These are phyloP conservation scores for Elanoides forficatus DNA, from an alignment of 2,113 vertebrate species.

Conservation along the genomic window DNA sequence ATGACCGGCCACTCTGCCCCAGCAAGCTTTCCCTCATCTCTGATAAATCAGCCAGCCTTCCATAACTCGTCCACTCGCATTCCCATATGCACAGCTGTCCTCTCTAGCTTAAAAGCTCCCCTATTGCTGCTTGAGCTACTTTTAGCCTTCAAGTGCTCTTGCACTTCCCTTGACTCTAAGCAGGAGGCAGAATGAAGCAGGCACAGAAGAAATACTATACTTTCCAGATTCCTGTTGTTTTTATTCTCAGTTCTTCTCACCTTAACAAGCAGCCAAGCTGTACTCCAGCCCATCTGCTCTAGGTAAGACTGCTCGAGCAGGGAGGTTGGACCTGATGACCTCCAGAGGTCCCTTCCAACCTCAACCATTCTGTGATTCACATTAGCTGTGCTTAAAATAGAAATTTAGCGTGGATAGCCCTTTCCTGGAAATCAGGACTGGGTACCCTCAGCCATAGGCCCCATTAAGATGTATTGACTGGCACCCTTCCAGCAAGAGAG, in stretches of 20 bases:
- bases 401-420: background rate
- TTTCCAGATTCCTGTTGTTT: background rate
- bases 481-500: background rate
- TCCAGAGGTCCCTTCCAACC: background rate
- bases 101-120: background rate
- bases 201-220: background rate
- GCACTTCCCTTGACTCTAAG: background rate
- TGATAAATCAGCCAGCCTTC: background rate
- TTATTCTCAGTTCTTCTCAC: background rate
- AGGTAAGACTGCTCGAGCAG: background rate
- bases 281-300: background rate
- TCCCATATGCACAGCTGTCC: background rate
- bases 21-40: background rate
- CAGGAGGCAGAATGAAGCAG: background rate
- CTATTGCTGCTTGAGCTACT: background rate
- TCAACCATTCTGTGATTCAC: background rate
- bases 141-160: background rate
- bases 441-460: background rate
- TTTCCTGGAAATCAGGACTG: background rate
- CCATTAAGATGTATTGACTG: background rate
- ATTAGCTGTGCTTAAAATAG: background rate
- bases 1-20: background rate
- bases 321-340: too few relatives aligned
- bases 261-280: background rate
- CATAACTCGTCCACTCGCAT: fast-evolving